Evolutionary conservation across 92 coral and sea anemone genomes (phyloP).

Genomic region (Plumapathes pennacea): DNA sequence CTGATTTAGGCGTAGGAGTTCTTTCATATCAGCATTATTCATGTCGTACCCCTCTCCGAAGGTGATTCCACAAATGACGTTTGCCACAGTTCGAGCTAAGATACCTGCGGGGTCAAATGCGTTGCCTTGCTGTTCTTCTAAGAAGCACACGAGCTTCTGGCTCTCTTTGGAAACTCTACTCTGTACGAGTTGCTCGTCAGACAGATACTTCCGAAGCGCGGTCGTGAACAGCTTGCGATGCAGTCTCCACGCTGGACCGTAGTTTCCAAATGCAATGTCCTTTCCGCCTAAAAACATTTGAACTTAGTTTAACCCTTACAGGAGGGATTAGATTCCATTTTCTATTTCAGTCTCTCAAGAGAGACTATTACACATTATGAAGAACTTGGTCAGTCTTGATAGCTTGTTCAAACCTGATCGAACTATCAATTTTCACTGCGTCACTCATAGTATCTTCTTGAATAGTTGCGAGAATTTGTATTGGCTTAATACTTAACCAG

Average conservation of each 20-base stretch:
- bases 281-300: slow-evolving; percentile 6
- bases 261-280: not conserved
- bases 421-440: no score
- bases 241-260: slow-evolving; percentile 4
- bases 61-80: slow-evolving; percentile 60
- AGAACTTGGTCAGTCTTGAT: no score
- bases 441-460: no score
- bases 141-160: slow-evolving; percentile 32
- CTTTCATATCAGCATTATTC: slow-evolving; percentile 18
- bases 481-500: no score
- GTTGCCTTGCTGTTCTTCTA: slow-evolving; percentile 37
- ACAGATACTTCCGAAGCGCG: slow-evolving; percentile 4
- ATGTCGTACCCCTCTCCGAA: slow-evolving; percentile 63
- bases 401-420: no score
- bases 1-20: slow-evolving; percentile 8
- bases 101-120: slow-evolving; percentile 62
- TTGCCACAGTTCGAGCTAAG: slow-evolving; percentile 52
- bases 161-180: slow-evolving; percentile 22
- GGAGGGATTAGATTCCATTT: no score
- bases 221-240: slow-evolving; percentile 6
- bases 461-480: no score
- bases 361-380: no score
- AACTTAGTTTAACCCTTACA: no score
- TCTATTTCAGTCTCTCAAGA: no score
- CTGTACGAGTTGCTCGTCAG: slow-evolving; percentile 5